Evolutionary conservation across 2,113 vertebrate genomes (phyloP), one percentile per base, ranked within the genome.

Genomic region (Oreochromis spilurus): DNA sequence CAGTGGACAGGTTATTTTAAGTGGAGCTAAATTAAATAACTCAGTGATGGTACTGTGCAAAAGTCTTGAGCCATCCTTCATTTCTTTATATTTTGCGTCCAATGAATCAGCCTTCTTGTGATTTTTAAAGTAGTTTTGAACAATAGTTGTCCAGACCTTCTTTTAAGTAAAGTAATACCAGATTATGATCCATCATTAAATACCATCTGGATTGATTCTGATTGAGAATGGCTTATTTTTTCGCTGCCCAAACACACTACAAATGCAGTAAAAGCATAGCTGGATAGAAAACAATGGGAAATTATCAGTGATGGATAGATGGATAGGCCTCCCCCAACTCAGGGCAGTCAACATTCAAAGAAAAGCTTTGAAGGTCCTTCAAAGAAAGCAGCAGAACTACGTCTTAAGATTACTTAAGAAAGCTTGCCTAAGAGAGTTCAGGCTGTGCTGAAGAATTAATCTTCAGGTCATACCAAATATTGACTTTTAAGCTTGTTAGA

Each of bases 331-430:
- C 34, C 34, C 34, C 62, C 34, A 40, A 40, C 62, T 67, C 34
- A 70, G 36, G 36, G 65, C 19, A 70, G 36, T 40, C n/a, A 70
- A 70, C 36, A 40, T 70, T 12, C 12, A 70, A 43, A 70, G 65
- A 38, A 65, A n/a, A 70, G 65, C 65, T 70, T 9, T 70, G 36
- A 24, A 9, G n/a, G 36, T 65, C 60, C 6, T 65, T 12, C 19
- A 65, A 65, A n/a, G 26, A 7, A 7, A 36, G 2, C 10, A n/a
- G 16, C 29, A 36, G 60, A 38, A 65, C 60, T n/a, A n/a, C 19
- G n/a, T n/a, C 2, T 65, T 38, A 38, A 38, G 60, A 38, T 40
- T 67, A 40, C 36, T 40, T 67, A 65, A 21, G 62, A 67, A 67
- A 67, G 62, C 12, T 43, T 43, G 6, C 34, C 29, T 6, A 38